Conservation (phyloP, 2,113 vertebrate genomes). For the Scalopus aquaticus region DNA sequence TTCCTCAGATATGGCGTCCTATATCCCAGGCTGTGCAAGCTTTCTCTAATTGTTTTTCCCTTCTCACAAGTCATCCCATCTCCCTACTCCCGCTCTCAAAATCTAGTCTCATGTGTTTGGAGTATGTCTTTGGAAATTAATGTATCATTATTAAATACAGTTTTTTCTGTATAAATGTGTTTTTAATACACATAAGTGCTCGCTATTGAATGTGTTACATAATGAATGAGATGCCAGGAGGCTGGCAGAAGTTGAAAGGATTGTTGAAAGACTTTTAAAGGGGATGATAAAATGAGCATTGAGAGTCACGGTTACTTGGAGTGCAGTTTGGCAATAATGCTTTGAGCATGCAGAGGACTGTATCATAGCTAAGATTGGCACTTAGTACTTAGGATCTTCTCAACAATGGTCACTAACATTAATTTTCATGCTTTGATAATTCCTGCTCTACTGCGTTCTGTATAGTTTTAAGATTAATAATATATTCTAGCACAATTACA, state of each 20-base stretch:
- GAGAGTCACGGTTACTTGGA: background rate
- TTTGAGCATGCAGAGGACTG: too few relatives aligned
- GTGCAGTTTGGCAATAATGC: background rate
- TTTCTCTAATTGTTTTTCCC: background rate
- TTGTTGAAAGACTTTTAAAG: background rate
- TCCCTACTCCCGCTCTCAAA: rapidly evolving
- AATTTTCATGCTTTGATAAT: background rate
- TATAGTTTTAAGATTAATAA: background rate
- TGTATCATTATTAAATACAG: background rate
- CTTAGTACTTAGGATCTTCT: background rate
- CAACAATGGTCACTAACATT: background rate
- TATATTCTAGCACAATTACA: background rate
- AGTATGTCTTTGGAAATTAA: background rate
- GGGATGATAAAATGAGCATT: background rate
- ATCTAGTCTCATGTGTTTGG: background rate
- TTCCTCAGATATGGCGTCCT: background rate
- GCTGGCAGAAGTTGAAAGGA: background rate
- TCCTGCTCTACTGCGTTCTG: background rate
- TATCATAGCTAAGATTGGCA: background rate
- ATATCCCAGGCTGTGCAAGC: background rate
- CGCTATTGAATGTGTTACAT: background rate
- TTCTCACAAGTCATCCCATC: background rate
- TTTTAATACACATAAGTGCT: background rate
- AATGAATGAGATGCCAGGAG: background rate
- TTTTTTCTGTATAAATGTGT: background rate